Evolutionary conservation across 2,888 invertebrate species (phyloP), one percentile per base, ranked within the genome.

Genomic region (Hipparchia semele): DNA sequence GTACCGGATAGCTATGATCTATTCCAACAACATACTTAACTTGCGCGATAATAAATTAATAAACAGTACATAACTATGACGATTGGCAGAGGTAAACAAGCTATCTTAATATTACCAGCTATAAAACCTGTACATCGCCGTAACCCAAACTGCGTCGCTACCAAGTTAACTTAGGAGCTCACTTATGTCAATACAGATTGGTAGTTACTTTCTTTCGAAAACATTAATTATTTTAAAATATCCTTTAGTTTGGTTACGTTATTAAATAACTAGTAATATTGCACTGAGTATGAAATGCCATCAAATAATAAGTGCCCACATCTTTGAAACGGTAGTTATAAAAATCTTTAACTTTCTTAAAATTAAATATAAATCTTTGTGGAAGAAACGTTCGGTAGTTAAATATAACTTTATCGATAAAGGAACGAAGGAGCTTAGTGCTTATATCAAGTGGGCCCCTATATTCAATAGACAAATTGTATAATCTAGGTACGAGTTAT

Each of bases 231-330:
- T 87, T 88, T 92, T 91, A 91, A 92, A 90, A 92, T 94, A 94
- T 93, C 91, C 86, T 94, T 94, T 94, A 94, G 94, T 94, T 94
- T 94, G 94, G 94, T 94, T 94, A 94, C 94, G 93, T 94, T 91
- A 94, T 94, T 94, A 94, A 92, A 94, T 94, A 94, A 94, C 94
- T 94, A 94, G 94, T 93, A 94, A 94, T 94, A 94, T 94, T 94
- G 94, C 94, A 94, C 94, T 94, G 94, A 94, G 94, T 94, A 94
- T 94, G 94, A 94, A 93, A 92, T 91, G 90, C 91, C 91, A 93
- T 92, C 87, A 94, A 94, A 94, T 93, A 89, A 94, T 94, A 94
- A 93, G 94, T 91, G 94, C 94, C 93, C 94, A 92, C 93, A 82
- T 84, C 85, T 88, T 83, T 83, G 84, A 85, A 88, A 88, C 86